phyloP scores from a whole-genome alignment of 2,113 vertebrate species.

The Pteronura brasiliensis region DNA sequence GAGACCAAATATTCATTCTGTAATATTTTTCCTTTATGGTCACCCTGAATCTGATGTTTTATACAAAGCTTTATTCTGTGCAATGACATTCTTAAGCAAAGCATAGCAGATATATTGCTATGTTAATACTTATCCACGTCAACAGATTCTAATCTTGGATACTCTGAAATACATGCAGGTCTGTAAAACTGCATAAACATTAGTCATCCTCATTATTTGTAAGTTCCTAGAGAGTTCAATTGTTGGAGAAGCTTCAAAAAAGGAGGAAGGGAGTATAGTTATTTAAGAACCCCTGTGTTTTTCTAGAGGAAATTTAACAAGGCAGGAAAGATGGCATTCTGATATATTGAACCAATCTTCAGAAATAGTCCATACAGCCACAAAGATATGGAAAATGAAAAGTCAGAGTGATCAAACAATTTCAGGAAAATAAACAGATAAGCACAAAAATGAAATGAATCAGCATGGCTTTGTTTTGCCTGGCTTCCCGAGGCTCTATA shows the following conservation, averaged over 20 bases:
- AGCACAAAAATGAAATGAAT: conserved; percentile 2
- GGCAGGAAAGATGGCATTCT: conserved; percentile 34
- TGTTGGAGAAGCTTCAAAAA: neutral
- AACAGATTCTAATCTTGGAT: conserved; percentile 20
- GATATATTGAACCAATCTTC: conserved; percentile 8
- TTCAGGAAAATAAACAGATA: conserved; percentile 55
- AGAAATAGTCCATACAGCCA: conserved; percentile 14
- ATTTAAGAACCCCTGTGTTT: conserved; percentile 38
- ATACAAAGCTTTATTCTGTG: neutral
- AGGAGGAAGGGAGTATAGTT: conserved; percentile 33
- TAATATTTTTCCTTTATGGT: neutral
- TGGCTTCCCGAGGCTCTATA: neutral
- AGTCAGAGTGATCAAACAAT: conserved; percentile 44
- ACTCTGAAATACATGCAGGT: neutral
- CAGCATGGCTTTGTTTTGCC: neutral
- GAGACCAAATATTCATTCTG: neutral
- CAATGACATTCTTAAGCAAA: neutral
- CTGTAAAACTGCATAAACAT: neutral
- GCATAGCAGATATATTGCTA: neutral
- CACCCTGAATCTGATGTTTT: neutral
- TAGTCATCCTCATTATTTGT: conserved; percentile 40
- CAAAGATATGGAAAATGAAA: conserved; percentile 55
- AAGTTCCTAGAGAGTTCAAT: conserved; percentile 40
- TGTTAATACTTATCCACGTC: neutral
- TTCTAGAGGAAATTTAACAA: conserved; percentile 67